A percentile compares a stretch with the other conserved stretches of the same genome.
phyloP scores from a whole-genome alignment of 2,888 invertebrate species.

The Sesamia inferens region DNA sequence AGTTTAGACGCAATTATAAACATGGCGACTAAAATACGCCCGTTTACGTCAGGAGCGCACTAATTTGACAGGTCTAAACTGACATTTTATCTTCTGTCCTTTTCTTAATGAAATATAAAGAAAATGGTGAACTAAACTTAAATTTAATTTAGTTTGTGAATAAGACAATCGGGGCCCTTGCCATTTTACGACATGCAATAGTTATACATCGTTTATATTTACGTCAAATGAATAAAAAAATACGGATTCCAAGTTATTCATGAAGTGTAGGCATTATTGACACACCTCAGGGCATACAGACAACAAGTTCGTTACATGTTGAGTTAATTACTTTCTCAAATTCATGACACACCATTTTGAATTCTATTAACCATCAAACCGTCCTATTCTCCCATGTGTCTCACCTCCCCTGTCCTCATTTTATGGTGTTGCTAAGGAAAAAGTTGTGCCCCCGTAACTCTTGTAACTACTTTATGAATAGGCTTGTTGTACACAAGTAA shows the following conservation, averaged over 20 bases:
- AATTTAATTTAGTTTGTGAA: no score
- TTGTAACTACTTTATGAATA: constrained; percentile 50
- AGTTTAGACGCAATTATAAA: no score
- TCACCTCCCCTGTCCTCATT: constrained; percentile 3
- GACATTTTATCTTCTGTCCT: no score
- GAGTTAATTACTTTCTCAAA: neutral
- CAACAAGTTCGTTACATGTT: neutral
- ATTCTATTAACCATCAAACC: neutral
- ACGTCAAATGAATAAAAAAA: no score
- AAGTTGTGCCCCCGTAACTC: constrained; percentile 50
- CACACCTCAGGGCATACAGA: neutral
- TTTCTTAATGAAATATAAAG: no score
- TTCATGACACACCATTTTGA: constrained; percentile 3
- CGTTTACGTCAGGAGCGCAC: no score
- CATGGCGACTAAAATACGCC: no score
- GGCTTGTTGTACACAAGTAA: constrained; percentile 50
- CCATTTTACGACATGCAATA: no score
- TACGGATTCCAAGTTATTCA: neutral
- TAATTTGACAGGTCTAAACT: no score
- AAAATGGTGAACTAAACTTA: no score
- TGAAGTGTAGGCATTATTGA: neutral
- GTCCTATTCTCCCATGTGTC: neutral
- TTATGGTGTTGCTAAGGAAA: constrained; percentile 36
- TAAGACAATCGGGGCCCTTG: no score
- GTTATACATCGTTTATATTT: no score